Percentiles rank a stretch among this genome's conserved stretches.
phyloP scores from a whole-genome alignment of 2,888 invertebrate genomes.

The Cataglyphis livida region DNA sequence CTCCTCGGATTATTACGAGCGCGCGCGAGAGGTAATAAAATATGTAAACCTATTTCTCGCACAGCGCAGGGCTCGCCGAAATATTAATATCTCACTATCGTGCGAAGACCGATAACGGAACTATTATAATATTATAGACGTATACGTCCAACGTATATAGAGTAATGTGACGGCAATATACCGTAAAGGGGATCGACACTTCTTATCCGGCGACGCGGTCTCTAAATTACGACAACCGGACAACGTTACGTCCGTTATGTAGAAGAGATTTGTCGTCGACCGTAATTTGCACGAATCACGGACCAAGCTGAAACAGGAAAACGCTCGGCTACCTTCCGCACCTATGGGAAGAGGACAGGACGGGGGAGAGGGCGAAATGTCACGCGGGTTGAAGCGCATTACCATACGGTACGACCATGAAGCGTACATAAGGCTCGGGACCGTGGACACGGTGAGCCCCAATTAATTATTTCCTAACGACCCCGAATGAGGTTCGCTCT shows the following conservation, averaged over 20 bases:
- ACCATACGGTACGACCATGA: conserved; percentile 72
- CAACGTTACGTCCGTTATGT: conserved; percentile 62
- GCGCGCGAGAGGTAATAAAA: conserved; percentile 15
- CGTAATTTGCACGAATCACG: conserved; percentile 70
- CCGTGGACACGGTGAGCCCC: conserved; percentile 59
- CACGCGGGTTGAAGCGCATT: conserved; percentile 70
- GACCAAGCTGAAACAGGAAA: conserved; percentile 68
- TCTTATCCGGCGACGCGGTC: conserved; percentile 61
- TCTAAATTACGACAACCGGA: conserved; percentile 66
- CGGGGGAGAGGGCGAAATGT: conserved; percentile 59
- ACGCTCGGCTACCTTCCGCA: conserved; percentile 54
- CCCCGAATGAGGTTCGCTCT: conserved; percentile 62
- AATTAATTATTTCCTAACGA: conserved; percentile 73
- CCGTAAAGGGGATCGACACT: conserved; percentile 43
- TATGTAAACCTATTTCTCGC: background rate
- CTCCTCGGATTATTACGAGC: background rate
- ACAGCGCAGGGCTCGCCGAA: background rate
- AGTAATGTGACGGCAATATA: conserved; percentile 1
- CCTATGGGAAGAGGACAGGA: background rate
- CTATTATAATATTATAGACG: conserved; percentile 38
- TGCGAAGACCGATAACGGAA: background rate
- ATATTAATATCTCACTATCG: conserved; percentile 7
- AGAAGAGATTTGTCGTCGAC: conserved; percentile 68
- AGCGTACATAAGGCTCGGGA: conserved; percentile 67
- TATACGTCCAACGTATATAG: background rate